Evolutionary conservation across 2,888 invertebrate species (phyloP).

Genomic region (Drosophila mulleri): DNA sequence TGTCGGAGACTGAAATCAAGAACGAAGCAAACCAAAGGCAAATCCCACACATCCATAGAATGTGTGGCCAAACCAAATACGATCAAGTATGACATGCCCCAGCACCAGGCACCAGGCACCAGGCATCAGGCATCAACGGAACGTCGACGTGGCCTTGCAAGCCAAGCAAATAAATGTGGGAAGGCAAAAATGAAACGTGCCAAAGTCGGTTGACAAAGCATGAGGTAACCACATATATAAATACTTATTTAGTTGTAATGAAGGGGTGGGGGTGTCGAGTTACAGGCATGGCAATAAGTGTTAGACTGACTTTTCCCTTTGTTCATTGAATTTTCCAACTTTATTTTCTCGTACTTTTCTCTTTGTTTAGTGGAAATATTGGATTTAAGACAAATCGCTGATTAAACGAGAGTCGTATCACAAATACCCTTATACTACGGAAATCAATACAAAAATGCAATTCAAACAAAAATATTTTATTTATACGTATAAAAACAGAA

Average conservation of each 20-base stretch:
- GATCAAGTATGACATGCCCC: constrained; percentile 54
- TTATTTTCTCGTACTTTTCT: not conserved
- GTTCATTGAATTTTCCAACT: constrained; percentile 1
- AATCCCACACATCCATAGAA: constrained; percentile 34
- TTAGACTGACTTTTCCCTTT: not conserved
- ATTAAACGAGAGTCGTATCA: not conserved
- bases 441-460: not conserved
- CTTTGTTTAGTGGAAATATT: not conserved
- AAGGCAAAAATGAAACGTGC: constrained; percentile 73
- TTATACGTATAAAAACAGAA: not conserved
- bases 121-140: constrained; percentile 26
- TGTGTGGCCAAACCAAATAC: constrained; percentile 50
- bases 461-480: not conserved
- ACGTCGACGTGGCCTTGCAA: constrained; percentile 35
- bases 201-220: constrained; percentile 58
- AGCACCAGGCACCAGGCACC: constrained; percentile 14
- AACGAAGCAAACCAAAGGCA: constrained; percentile 38
- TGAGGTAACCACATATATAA: constrained; percentile 50
- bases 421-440: not conserved
- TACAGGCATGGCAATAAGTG: not conserved
- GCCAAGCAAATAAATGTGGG: constrained; percentile 74
- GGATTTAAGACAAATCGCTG: not conserved
- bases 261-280: not conserved
- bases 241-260: constrained; percentile 36
- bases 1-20: constrained; percentile 41